Conservation (phyloP, 2,797 vertebrate species). For the Hafferia zeledoni region DNA sequence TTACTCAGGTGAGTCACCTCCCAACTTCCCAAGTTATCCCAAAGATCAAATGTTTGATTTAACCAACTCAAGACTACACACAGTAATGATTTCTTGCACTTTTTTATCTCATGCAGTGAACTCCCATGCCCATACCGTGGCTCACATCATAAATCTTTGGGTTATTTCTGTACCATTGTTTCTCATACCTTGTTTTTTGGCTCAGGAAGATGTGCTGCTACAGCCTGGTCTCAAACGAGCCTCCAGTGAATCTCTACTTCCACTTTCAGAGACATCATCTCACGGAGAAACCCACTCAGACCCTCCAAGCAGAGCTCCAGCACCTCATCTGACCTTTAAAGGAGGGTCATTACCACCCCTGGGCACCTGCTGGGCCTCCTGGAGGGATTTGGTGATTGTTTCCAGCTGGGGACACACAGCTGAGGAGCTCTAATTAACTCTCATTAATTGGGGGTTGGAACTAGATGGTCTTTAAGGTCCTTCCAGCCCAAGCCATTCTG, state of each 20-base stretch:
- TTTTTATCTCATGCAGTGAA: fast-evolving
- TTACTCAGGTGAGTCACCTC: not conserved
- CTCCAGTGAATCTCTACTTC: fast-evolving
- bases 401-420: not conserved
- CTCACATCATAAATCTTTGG: not conserved
- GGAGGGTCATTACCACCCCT: not conserved
- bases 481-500: not conserved
- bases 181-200: not conserved
- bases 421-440: not conserved
- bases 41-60: not conserved
- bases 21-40: not conserved
- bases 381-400: fast-evolving
- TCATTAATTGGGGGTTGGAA: fast-evolving
- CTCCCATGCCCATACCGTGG: fast-evolving
- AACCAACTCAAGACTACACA: not conserved
- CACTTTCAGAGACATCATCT: fast-evolving
- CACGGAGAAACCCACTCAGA: fast-evolving
- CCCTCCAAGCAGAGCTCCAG: fast-evolving
- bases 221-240: fast-evolving
- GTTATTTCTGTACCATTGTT: fast-evolving
- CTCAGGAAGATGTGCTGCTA: fast-evolving
- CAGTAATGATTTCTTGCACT: not conserved
- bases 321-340: fast-evolving
- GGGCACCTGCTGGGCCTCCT: not conserved
- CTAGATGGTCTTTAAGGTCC: not conserved